These are phyloP conservation scores for Cenopis cana DNA, from an alignment of 2,888 invertebrate species.

Conservation along the genomic window DNA sequence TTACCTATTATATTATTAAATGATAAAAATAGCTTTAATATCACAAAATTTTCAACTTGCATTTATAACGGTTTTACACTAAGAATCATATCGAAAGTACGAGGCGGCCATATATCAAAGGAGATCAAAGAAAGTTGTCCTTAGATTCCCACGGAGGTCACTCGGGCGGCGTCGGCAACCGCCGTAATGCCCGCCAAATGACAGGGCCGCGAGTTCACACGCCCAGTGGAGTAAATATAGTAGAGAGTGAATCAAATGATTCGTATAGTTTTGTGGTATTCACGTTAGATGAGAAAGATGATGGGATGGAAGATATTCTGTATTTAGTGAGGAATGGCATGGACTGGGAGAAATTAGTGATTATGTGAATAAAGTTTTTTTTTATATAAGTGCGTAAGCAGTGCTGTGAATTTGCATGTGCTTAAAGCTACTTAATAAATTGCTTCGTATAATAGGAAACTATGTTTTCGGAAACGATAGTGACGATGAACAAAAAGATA, in stretches of 20 bases:
- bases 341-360: neutral
- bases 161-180: conserved; percentile 33
- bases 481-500: no score
- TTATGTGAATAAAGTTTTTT: neutral
- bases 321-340: neutral
- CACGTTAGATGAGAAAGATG: neutral
- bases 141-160: conserved; percentile 43
- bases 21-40: no score
- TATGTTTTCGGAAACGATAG: no score
- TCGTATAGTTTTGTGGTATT: conserved; percentile 23
- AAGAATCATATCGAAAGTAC: conserved; percentile 26
- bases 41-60: neutral
- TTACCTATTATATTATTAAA: no score
- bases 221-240: conserved; percentile 40
- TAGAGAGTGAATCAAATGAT: conserved; percentile 28
- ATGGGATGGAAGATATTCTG: neutral
- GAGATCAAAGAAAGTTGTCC: conserved; percentile 41
- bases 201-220: conserved; percentile 45
- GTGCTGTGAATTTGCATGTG: neutral
- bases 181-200: conserved; percentile 43
- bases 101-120: conserved; percentile 31
- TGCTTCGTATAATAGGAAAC: neutral
- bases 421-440: neutral
- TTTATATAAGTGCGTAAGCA: neutral
- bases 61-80: neutral